Percentiles rank a stretch among this genome's conserved stretches.
Conservation (phyloP, 1,140 invertebrate species). For the Aphaenogaster rudis region DNA sequence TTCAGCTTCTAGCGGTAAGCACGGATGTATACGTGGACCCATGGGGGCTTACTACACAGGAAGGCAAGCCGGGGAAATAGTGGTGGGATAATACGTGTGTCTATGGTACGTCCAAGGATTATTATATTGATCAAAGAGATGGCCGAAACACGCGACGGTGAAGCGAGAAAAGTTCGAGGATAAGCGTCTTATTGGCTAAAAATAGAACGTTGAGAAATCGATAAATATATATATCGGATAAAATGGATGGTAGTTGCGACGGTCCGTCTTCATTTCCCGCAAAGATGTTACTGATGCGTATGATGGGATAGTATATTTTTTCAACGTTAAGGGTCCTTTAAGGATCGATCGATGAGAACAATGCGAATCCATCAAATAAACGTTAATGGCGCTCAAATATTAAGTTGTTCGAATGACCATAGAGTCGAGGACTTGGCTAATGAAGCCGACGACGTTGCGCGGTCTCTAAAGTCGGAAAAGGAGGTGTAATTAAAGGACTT, state of each 20-base stretch:
- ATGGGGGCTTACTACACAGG: conserved; percentile 15
- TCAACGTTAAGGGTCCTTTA: not conserved
- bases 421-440: conserved; percentile 18
- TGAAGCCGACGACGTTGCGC: conserved; percentile 13
- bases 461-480: conserved; percentile 26
- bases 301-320: conserved; percentile 31
- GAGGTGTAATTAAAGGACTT: conserved; percentile 87
- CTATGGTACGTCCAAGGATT: not conserved
- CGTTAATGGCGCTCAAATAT: conserved; percentile 47
- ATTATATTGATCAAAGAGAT: conserved; percentile 33
- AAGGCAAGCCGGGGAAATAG: conserved; percentile 27
- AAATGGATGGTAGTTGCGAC: not conserved
- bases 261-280: not conserved
- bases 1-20: conserved; percentile 4
- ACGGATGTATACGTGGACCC: conserved; percentile 58
- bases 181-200: not conserved
- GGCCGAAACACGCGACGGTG: no score
- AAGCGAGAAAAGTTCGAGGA: not conserved
- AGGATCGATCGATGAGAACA: conserved; percentile 20
- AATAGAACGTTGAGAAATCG: not conserved
- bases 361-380: conserved; percentile 41
- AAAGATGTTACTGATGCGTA: not conserved
- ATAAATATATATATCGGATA: conserved; percentile 7
- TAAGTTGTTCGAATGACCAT: conserved; percentile 28
- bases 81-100: conserved; percentile 20